These are phyloP conservation scores for Anadara kagoshimensis DNA, from an alignment of 1,140 invertebrate genomes.

Conservation along the genomic window DNA sequence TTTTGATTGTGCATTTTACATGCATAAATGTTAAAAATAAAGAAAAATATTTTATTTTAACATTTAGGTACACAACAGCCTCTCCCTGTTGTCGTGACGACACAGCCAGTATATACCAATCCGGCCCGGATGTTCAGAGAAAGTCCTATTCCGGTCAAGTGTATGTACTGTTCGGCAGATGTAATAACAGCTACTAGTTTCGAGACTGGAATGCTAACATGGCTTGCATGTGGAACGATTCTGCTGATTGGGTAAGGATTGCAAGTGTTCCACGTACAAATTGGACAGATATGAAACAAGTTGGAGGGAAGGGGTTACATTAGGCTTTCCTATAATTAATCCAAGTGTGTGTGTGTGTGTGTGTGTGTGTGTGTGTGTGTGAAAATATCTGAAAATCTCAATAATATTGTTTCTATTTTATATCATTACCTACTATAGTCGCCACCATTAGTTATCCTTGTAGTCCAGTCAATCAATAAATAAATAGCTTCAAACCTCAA, in stretches of 20 bases:
- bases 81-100: neutral
- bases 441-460: no score
- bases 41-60: no score
- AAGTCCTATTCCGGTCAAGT: slow-evolving; percentile 44
- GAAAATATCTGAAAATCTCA: no score
- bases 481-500: no score
- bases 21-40: no score
- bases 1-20: no score
- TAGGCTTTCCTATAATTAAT: neutral
- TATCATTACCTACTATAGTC: no score
- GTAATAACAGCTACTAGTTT: slow-evolving; percentile 54
- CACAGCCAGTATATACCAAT: neutral
- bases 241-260: slow-evolving; percentile 58
- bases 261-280: neutral
- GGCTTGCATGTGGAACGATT: slow-evolving; percentile 52
- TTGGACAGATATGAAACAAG: neutral
- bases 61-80: neutral
- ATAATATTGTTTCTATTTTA: no score
- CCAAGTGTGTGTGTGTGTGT: neutral
- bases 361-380: no score
- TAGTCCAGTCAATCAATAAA: no score
- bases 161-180: slow-evolving; percentile 55
- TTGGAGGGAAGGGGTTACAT: neutral
- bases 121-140: slow-evolving; percentile 36
- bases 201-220: slow-evolving; percentile 54